Percentiles rank a stretch among this genome's conserved stretches.
Evolutionary conservation across 2,113 vertebrate species (phyloP).

Genomic region (Oncorhynchus nerka): DNA sequence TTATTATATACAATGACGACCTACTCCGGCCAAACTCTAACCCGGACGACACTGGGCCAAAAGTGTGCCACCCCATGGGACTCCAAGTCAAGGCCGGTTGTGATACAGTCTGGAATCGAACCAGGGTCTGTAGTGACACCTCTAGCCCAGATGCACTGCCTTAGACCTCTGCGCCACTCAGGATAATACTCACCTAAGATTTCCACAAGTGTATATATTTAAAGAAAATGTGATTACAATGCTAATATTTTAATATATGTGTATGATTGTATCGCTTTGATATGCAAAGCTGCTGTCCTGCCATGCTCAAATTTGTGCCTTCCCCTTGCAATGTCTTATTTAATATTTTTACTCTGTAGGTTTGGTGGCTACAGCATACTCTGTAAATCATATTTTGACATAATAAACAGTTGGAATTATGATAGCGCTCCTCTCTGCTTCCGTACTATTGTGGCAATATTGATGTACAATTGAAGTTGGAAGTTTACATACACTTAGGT

Average conservation of each 20-base stretch:
- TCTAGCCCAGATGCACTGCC: too few relatives aligned
- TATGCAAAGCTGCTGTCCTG: conserved; percentile 70
- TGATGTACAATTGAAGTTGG: too few relatives aligned
- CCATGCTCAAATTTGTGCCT: conserved; percentile 74
- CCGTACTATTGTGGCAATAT: background rate
- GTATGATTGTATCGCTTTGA: conserved; percentile 30
- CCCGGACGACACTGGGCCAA: too few relatives aligned
- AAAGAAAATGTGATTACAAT: conserved; percentile 42
- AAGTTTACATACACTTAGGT: too few relatives aligned
- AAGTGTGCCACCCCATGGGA: too few relatives aligned
- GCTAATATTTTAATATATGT: conserved; percentile 23
- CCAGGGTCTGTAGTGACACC: too few relatives aligned
- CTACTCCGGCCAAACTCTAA: too few relatives aligned
- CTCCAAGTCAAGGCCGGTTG: too few relatives aligned
- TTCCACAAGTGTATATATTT: conserved; percentile 39
- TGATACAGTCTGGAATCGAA: too few relatives aligned
- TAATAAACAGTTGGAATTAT: conserved; percentile 53
- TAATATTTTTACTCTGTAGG: conserved; percentile 44
- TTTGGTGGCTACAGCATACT: conserved; percentile 56
- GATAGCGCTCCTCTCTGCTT: background rate
- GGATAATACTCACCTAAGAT: conserved; percentile 35
- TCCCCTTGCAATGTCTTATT: conserved; percentile 66
- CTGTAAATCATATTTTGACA: conserved; percentile 63
- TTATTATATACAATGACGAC: too few relatives aligned
- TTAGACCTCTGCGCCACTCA: too few relatives aligned